Evolutionary conservation across 2,888 invertebrate genomes (phyloP).

Genomic region (Eilema depressum): DNA sequence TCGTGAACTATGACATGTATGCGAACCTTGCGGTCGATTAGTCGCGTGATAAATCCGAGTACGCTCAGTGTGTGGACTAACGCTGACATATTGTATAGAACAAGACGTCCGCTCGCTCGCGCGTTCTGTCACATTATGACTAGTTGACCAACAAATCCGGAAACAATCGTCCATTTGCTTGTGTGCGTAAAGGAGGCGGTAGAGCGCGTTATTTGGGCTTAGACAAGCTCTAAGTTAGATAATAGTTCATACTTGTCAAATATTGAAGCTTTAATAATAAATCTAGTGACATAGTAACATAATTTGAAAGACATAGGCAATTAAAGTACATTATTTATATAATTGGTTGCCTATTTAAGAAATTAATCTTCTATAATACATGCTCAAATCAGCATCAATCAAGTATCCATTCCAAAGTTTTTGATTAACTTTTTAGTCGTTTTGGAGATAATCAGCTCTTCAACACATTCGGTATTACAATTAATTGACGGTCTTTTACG

Average conservation of each 20-base stretch:
- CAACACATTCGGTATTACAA: conserved; percentile 11
- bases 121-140: too few relatives aligned
- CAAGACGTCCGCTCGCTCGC: too few relatives aligned
- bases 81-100: too few relatives aligned
- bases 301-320: conserved; percentile 21
- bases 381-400: conserved; percentile 25
- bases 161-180: too few relatives aligned
- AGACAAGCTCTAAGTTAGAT: conserved; percentile 18
- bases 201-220: conserved; percentile 1
- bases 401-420: background rate
- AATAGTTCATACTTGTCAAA: conserved; percentile 39
- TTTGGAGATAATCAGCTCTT: background rate
- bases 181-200: too few relatives aligned
- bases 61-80: too few relatives aligned
- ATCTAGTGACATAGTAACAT: conserved; percentile 21
- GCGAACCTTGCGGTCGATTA: too few relatives aligned
- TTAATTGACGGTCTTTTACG: conserved; percentile 41
- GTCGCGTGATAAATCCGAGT: too few relatives aligned
- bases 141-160: too few relatives aligned
- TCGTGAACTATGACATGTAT: too few relatives aligned
- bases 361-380: conserved; percentile 17
- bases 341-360: conserved; percentile 34
- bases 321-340: conserved; percentile 8
- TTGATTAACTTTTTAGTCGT: background rate
- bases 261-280: conserved; percentile 28